Percentiles rank a stretch among this genome's conserved stretches.
These are phyloP conservation scores for Grallaria varia DNA, from an alignment of 2,113 vertebrate genomes.

Conservation along the genomic window DNA sequence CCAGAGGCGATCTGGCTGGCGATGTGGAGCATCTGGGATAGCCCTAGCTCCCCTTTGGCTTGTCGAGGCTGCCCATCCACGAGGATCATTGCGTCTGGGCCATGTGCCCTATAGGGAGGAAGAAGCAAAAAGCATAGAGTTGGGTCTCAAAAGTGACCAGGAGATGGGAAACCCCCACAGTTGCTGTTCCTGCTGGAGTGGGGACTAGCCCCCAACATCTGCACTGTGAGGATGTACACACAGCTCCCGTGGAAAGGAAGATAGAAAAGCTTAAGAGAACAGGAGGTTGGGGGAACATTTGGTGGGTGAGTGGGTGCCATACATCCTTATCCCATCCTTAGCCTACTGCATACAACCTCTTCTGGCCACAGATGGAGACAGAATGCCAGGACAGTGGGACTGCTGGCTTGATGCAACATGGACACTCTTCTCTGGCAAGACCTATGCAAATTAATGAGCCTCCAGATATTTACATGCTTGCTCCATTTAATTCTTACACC, in stretches of 20 bases:
- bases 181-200: neutral
- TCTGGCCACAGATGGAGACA: neutral
- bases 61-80: conserved; percentile 95
- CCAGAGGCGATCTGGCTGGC: conserved; percentile 94
- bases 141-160: neutral
- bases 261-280: neutral
- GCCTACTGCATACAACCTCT: neutral
- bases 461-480: neutral
- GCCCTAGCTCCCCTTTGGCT: conserved; percentile 90
- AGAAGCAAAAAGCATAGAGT: neutral
- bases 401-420: neutral
- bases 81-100: conserved; percentile 95
- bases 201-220: neutral
- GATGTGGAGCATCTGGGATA: conserved; percentile 98
- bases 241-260: neutral
- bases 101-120: conserved; percentile 85
- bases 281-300: neutral
- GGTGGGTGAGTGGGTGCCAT: neutral
- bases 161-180: neutral
- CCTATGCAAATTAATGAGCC: neutral
- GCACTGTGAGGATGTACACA: neutral
- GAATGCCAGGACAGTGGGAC: neutral
- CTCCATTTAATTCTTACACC: neutral
- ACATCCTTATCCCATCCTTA: neutral
- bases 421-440: neutral